Conservation (phyloP, 2,888 invertebrate species). For the Quadriops clusia region DNA sequence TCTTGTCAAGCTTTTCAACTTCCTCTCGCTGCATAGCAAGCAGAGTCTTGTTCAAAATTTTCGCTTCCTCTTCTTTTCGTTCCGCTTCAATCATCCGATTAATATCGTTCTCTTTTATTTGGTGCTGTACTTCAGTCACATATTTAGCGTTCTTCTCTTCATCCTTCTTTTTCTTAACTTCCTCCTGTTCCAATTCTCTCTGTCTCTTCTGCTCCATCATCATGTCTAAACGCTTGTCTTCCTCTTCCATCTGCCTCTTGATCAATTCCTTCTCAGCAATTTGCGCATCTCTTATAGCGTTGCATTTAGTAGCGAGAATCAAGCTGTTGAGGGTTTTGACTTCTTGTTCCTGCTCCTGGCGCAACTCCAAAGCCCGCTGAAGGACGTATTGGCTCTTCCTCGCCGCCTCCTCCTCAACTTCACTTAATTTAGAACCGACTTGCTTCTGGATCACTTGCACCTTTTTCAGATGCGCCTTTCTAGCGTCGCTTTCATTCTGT, state of each 20-base stretch:
- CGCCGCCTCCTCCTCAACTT: constrained; percentile 41
- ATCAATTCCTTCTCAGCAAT: constrained; percentile 51
- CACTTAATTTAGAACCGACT: constrained; percentile 10
- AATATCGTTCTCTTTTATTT: constrained; percentile 43
- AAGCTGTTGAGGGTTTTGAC: constrained; percentile 64
- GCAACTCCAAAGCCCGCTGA: constrained; percentile 40
- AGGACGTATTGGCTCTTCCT: constrained; percentile 39
- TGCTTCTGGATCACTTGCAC: too few relatives aligned
- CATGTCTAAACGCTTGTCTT: constrained; percentile 47
- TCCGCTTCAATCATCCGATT: constrained; percentile 48
- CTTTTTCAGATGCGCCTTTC: constrained; percentile 35
- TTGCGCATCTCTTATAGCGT: constrained; percentile 76
- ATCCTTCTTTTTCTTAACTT: constrained; percentile 34
- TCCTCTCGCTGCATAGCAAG: constrained; percentile 54
- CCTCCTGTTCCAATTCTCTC: constrained; percentile 43
- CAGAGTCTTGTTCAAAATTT: constrained; percentile 47
- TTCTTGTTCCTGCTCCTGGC: constrained; percentile 50
- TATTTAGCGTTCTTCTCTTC: constrained; percentile 23
- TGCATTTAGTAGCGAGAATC: constrained; percentile 73
- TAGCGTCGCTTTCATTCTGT: constrained; percentile 44
- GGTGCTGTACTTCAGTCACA: constrained; percentile 32
- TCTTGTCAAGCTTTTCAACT: constrained; percentile 45
- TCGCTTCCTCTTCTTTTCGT: constrained; percentile 55
- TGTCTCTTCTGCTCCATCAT: constrained; percentile 61
- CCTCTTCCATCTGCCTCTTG: constrained; percentile 44